Conservation (phyloP, 1,140 invertebrate genomes). For the Aplysia californica region DNA sequence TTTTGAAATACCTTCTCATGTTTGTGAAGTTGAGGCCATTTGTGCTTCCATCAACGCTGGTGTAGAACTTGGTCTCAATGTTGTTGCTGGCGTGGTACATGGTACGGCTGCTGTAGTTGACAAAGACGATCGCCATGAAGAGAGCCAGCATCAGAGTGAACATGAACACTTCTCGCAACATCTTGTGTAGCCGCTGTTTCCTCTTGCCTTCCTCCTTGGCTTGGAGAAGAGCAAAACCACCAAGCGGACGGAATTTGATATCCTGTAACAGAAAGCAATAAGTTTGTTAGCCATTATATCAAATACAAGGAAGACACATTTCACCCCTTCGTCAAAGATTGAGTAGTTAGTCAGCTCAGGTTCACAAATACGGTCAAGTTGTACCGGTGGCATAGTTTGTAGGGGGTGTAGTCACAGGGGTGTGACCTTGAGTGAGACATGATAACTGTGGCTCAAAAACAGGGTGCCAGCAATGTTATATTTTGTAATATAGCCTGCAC, state of each 20-base stretch:
- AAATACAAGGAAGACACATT: background rate
- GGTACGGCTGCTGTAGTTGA: slow-evolving; percentile 39
- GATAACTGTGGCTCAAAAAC: too few species aligned
- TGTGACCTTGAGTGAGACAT: too few species aligned
- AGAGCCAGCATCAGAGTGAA: slow-evolving; percentile 53
- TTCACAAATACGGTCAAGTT: background rate
- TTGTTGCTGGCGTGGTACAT: slow-evolving; percentile 37
- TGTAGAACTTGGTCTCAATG: slow-evolving; percentile 40
- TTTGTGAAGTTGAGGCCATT: slow-evolving; percentile 38
- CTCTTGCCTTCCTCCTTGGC: slow-evolving; percentile 57
- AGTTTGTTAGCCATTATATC: too few species aligned
- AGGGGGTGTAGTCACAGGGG: too few species aligned
- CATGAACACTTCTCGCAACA: slow-evolving; percentile 52
- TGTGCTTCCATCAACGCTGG: slow-evolving; percentile 21
- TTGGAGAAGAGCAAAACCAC: slow-evolving; percentile 58
- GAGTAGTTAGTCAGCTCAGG: slow-evolving; percentile 19
- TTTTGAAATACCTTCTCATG: slow-evolving; percentile 42
- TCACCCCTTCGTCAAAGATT: background rate
- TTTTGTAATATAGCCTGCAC: too few species aligned
- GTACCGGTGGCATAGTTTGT: too few species aligned
- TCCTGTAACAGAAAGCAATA: slow-evolving; percentile 50
- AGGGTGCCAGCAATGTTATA: too few species aligned
- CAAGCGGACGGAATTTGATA: slow-evolving; percentile 56
- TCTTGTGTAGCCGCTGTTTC: slow-evolving; percentile 46
- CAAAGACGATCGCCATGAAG: slow-evolving; percentile 47